Conservation (phyloP, 1,140 invertebrate species). For the Drosophila quadrilineata region DNA sequence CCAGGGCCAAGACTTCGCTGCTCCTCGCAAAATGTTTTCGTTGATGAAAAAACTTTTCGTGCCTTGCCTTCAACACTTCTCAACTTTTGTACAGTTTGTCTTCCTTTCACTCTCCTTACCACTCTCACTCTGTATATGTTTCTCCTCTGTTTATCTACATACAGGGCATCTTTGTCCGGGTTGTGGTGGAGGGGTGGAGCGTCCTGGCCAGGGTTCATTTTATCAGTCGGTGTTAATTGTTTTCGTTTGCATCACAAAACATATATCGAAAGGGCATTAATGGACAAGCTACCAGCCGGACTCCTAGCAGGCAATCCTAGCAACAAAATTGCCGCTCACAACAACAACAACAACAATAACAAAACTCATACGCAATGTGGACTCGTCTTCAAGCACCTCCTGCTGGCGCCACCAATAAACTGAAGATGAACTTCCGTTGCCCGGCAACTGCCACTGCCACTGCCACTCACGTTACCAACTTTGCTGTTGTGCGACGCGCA, state of each 20-base stretch:
- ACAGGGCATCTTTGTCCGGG: slow-evolving; percentile 28
- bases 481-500: slow-evolving; percentile 41
- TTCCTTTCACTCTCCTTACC: slow-evolving; percentile 4
- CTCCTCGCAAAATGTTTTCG: slow-evolving; percentile 67
- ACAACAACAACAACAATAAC: too few relatives aligned
- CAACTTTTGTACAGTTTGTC: slow-evolving; percentile 72
- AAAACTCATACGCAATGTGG: slow-evolving; percentile 47
- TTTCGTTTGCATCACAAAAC: slow-evolving; percentile 75
- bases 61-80: slow-evolving; percentile 76
- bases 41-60: slow-evolving; percentile 79
- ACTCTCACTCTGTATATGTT: not conserved
- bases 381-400: slow-evolving; percentile 12
- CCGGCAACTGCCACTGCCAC: not conserved
- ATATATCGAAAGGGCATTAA: slow-evolving; percentile 68
- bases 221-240: slow-evolving; percentile 77
- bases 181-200: not conserved
- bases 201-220: slow-evolving; percentile 51
- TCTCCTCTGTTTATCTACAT: slow-evolving; percentile 9
- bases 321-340: not conserved
- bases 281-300: slow-evolving; percentile 18
- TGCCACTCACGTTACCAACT: slow-evolving; percentile 16
- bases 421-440: slow-evolving; percentile 66
- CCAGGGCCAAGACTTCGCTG: slow-evolving; percentile 60
- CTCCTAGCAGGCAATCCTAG: too few relatives aligned
- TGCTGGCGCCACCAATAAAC: slow-evolving; percentile 64